Conservation (phyloP, 1,140 invertebrate genomes). For the Phymorhynchus buccinoides region DNA sequence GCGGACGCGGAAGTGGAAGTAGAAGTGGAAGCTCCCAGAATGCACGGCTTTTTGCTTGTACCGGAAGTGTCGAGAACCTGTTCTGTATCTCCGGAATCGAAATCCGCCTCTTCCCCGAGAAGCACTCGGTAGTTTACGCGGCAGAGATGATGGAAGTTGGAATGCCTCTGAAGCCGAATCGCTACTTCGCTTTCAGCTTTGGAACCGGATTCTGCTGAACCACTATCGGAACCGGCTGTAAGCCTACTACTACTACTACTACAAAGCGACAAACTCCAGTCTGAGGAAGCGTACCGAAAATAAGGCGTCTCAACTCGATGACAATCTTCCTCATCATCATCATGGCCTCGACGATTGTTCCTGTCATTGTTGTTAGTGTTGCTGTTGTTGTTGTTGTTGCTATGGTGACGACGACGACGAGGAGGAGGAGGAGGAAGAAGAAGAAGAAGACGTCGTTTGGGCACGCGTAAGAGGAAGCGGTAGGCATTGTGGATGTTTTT, state of each 20-base stretch:
- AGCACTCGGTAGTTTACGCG: constrained; percentile 82
- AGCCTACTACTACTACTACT: too few species aligned
- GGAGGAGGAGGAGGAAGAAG: constrained; percentile 37
- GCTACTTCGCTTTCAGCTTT: constrained; percentile 74
- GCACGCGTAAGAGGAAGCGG: constrained; percentile 77
- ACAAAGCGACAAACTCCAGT: constrained; percentile 86
- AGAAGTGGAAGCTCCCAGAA: constrained; percentile 53
- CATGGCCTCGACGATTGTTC: too few species aligned
- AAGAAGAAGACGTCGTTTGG: constrained; percentile 50
- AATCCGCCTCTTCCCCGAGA: constrained; percentile 80
- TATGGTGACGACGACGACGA: constrained; percentile 50
- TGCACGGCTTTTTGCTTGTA: constrained; percentile 56
- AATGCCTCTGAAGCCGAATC: constrained; percentile 81
- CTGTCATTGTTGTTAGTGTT: too few species aligned
- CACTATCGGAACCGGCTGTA: too few species aligned
- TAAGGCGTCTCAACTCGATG: constrained; percentile 81
- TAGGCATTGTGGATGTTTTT: constrained; percentile 84
- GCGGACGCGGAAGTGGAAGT: too few species aligned
- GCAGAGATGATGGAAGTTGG: constrained; percentile 87
- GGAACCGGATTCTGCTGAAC: constrained; percentile 76
- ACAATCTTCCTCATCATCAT: constrained; percentile 41
- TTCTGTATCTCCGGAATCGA: constrained; percentile 85
- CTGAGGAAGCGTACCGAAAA: constrained; percentile 85
- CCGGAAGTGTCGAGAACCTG: constrained; percentile 81
- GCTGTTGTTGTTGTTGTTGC: too few species aligned